Base-by-base conservation (phyloP, 37 sponge, comb jelly and placozoan genomes). In the Chondrilla cf. caribensis region DNA sequence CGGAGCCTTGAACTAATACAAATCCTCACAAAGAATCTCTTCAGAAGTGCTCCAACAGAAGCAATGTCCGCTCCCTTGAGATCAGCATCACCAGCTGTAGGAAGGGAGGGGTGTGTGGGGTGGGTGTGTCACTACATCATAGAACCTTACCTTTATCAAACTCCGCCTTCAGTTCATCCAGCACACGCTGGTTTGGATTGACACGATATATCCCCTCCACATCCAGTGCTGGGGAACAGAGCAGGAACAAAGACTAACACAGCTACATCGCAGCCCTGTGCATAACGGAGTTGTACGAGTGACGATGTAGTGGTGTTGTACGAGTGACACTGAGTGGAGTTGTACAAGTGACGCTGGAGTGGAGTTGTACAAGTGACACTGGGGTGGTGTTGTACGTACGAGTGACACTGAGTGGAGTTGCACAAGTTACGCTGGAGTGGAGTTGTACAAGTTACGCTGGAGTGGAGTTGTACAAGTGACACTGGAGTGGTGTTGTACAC, bases 201-300 rank as follows among this genome's bases (percentile, higher is more conserved):
- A 91, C 58, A 5, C 95, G 66, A 70, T 91, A 95, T 22, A 95
- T 37, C 17, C 95, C 95, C 65, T 90, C 89, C 54, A 86, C 64
- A 22, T 81, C 76, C 42, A 95, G 80, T 21, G 87, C 89, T 88
- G 60, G 19, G 15, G 60, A 38, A 17, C 18, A 29, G 29, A 62
- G 6, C 6, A 62, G 64, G 29, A 7, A 22, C 64, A 62, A 26
- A 15, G 64, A 62, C 4, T 9, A 29, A 62, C 64, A 62, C 17
- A 54, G 17, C 17, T 17, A 17, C 17, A 54, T 17, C 17, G 57
- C 57, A 19, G 57, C 11, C 57, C 17, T 11, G 17, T 17, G 17
- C 17, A 19, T 54, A 19, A 54, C n/a, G n/a, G n/a, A n/a, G n/a
- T n/a, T n/a, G n/a, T n/a, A n/a, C n/a, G n/a, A n/a, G n/a, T n/a